Evolutionary conservation across 2,113 vertebrate species (phyloP).

Genomic region (Pao palembangensis): DNA sequence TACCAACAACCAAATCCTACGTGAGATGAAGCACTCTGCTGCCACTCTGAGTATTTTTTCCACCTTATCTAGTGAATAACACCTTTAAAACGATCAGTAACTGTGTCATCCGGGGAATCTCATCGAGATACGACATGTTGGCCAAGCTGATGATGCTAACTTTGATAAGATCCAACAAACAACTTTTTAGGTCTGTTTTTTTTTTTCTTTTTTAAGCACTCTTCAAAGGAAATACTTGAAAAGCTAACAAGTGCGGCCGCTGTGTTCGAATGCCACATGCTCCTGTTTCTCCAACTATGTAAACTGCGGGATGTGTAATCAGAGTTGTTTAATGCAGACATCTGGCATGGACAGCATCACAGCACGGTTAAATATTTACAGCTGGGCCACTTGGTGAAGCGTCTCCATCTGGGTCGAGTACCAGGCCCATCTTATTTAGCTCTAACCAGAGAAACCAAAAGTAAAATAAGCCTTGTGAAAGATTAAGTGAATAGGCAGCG

Average conservation of each 20-base stretch:
- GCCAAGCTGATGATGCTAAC: slow-evolving; percentile 37
- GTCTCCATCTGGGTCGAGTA: slow-evolving; percentile 73
- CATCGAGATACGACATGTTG: neutral
- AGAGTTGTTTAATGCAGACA: slow-evolving; percentile 80
- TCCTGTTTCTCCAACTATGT: slow-evolving; percentile 79
- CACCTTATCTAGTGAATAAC: too few relatives aligned
- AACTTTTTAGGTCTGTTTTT: slow-evolving; percentile 33
- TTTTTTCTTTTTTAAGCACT: slow-evolving; percentile 5
- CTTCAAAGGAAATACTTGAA: slow-evolving; percentile 65
- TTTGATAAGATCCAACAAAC: slow-evolving; percentile 70
- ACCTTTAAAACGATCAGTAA: too few relatives aligned
- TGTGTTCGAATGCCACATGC: slow-evolving; percentile 71
- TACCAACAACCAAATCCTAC: too few relatives aligned
- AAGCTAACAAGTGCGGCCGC: slow-evolving; percentile 70
- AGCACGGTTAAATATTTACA: slow-evolving; percentile 76
- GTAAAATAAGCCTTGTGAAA: slow-evolving; percentile 55
- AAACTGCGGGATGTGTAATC: slow-evolving; percentile 81
- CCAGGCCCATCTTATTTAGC: slow-evolving; percentile 53
- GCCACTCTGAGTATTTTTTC: too few relatives aligned
- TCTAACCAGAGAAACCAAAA: slow-evolving; percentile 54
- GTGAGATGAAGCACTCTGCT: too few relatives aligned
- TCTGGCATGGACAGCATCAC: slow-evolving; percentile 74
- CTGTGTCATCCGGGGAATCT: too few relatives aligned
- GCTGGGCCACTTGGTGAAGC: slow-evolving; percentile 72
- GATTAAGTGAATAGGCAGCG: slow-evolving; percentile 44